Evolutionary conservation across 2,797 vertebrate species (phyloP), one percentile per base, ranked within the genome.

Genomic region (Lophius americanus): DNA sequence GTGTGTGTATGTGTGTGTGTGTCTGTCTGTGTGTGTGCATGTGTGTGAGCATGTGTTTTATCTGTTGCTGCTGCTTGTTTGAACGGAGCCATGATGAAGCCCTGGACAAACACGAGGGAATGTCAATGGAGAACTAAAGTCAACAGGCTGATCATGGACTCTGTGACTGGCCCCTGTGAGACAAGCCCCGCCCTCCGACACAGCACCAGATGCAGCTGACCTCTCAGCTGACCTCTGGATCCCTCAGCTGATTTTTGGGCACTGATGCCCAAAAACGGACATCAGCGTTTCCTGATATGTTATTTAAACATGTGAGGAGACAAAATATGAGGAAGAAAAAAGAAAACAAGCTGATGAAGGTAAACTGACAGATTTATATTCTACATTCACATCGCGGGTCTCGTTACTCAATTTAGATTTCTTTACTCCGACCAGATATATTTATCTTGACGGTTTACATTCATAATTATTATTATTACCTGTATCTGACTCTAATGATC

Each of bases 61-160:
- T 92, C 93, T 92, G 93, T 93, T 92, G 92, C 85, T 84, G 85
- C 53, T 47, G 51, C 82, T 89, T 91, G 88, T 92, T 93, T 92
- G 88, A 91, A 90, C 79, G 76, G 89, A 85, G 88, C 74, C 83
- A 32, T 74, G 88, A 91, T 88, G 87, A 91, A 92, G 92, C 91
- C 87, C 78, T 89, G 87, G 85, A 86, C 86, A 92, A 93, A 94
- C 90, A 91, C 64, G 46, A 76, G 86, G 85, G 89, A 88, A 90
- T 92, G 93, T 93, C 89, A 93, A 78, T 78, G 48, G 79, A 86
- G 85, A 75, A 84, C 85, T 88, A 85, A 84, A 94, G 90, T 93
- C 90, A 93, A 93, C 88, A 92, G 70, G 77, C 73, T 36, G 78
- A 85, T 79, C 66, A 71, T 48, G 3, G 36, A 68, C 85, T 81